A percentile compares a stretch with the other conserved stretches of the same genome.
phyloP scores from a whole-genome alignment of 2,888 invertebrate species.

The Galeopsomyia nigrocyanea region DNA sequence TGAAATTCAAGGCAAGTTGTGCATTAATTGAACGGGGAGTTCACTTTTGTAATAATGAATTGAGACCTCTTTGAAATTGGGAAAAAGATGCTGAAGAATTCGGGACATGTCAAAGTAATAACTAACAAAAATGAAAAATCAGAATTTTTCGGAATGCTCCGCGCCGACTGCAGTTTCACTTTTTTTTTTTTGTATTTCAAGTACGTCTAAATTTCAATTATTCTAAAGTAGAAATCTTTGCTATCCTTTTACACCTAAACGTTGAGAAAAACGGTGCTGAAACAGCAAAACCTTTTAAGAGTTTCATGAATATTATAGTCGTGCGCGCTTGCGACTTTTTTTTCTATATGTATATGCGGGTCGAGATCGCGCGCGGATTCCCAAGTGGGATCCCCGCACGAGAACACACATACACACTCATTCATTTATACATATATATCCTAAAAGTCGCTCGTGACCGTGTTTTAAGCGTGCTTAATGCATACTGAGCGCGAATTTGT shows the following conservation, averaged over 20 bases:
- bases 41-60: constrained; percentile 19
- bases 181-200: constrained; percentile 2
- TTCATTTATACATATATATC: too few species aligned
- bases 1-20: constrained; percentile 46
- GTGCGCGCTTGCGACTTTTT: not conserved
- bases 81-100: too few species aligned
- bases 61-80: constrained; percentile 9
- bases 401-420: not conserved
- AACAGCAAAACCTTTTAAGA: not conserved
- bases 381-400: constrained; percentile 16
- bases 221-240: constrained; percentile 11
- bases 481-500: constrained; percentile 28
- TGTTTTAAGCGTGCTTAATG: not conserved
- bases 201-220: constrained; percentile 19
- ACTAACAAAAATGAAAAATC: not conserved
- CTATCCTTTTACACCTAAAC: not conserved
- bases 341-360: not conserved
- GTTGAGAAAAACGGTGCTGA: not conserved
- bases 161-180: constrained; percentile 3
- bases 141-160: not conserved
- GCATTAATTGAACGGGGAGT: constrained; percentile 5
- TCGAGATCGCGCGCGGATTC: constrained; percentile 31
- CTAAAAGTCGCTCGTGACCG: not conserved
- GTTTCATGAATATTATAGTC: constrained; percentile 17
- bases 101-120: too few species aligned